Conservation (phyloP, 2,888 invertebrate genomes). For the Megastigmus dorsalis region DNA sequence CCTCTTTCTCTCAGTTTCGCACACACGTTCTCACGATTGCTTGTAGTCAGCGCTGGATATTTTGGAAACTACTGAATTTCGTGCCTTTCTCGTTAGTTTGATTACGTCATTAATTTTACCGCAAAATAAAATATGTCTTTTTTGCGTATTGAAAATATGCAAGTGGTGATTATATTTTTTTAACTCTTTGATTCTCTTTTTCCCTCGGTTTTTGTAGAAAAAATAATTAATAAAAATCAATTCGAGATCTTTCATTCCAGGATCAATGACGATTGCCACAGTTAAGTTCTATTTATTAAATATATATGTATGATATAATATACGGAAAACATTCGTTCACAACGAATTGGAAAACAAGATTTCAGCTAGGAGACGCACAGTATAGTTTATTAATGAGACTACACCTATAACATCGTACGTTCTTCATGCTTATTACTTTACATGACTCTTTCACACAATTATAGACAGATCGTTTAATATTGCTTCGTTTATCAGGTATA, state of each 20-base stretch:
- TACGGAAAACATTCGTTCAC: slow-evolving; percentile 66
- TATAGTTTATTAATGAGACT: slow-evolving; percentile 62
- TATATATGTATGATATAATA: slow-evolving; percentile 60
- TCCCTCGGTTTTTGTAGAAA: no score
- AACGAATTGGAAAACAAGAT: slow-evolving; percentile 68
- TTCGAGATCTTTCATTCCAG: slow-evolving; percentile 57
- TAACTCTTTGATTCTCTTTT: no score
- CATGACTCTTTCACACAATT: slow-evolving; percentile 56
- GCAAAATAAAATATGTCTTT: no score
- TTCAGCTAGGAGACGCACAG: slow-evolving; percentile 68
- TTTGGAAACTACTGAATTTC: slow-evolving; percentile 24
- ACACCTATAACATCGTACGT: slow-evolving; percentile 66
- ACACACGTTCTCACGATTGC: slow-evolving; percentile 49
- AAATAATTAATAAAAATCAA: no score
- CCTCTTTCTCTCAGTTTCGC: slow-evolving; percentile 51
- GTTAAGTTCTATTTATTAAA: slow-evolving; percentile 58
- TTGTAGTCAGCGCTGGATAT: slow-evolving; percentile 42
- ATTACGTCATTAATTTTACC: no score
- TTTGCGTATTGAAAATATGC: no score
- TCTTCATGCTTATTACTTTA: slow-evolving; percentile 48
- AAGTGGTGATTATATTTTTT: no score
- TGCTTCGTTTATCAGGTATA: slow-evolving; percentile 72
- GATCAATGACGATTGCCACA: slow-evolving; percentile 27
- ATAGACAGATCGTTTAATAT: slow-evolving; percentile 66
- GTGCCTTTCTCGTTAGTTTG: not conserved